Evolutionary conservation across 2,797 vertebrate species (phyloP).

Genomic region (Leucoraja ocellata): DNA sequence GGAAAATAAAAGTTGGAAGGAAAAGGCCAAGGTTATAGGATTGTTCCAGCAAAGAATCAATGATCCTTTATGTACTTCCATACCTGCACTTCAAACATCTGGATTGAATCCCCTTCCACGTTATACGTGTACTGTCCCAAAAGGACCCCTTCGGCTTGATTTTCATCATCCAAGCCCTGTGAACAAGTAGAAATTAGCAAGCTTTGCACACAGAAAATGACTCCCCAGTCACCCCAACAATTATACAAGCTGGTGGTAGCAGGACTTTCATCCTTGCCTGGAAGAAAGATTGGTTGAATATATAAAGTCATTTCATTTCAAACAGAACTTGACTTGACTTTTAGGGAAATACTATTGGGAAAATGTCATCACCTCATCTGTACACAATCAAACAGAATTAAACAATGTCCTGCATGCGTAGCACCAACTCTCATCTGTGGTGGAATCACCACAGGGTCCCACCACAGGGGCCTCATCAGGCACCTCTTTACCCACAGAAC

Average conservation of each 20-base stretch:
- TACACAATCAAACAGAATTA: not conserved
- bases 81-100: conserved; percentile 77
- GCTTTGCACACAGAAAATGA: not conserved
- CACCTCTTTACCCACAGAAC: no score
- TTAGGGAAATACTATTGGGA: no score
- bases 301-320: not conserved
- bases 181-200: not conserved
- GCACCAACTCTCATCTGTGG: not conserved
- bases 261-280: not conserved
- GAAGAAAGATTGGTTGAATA: not conserved
- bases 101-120: conserved; percentile 70
- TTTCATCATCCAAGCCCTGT: conserved; percentile 74
- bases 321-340: no score
- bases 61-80: not conserved
- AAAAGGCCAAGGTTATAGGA: not conserved
- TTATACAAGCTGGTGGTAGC: no score
- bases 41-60: not conserved
- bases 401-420: not conserved
- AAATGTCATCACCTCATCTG: not conserved
- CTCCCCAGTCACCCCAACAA: not conserved
- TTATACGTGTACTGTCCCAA: conserved; percentile 75
- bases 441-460: no score
- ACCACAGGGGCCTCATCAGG: no score
- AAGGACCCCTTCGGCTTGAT: conserved; percentile 65
- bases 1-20: not conserved